Evolutionary conservation across 2,888 invertebrate species (phyloP), one percentile per base, ranked within the genome.

Genomic region (Andrena flavipes): DNA sequence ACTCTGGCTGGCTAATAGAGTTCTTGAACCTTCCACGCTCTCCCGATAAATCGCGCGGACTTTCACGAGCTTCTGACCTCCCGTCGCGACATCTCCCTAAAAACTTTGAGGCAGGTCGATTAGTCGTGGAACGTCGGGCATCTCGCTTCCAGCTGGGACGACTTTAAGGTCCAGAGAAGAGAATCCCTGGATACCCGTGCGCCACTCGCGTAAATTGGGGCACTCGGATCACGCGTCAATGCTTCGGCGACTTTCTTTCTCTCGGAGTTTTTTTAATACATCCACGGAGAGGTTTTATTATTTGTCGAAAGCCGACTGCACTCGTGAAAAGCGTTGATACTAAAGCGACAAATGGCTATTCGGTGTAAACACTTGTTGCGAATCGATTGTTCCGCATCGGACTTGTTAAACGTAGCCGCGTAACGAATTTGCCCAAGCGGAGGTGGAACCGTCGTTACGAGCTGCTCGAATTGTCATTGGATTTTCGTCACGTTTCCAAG

Each of bases 1-100:
- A 42, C 64, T 59, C 79, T 65, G 65, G 63, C 33, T 35, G 65
- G 69, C 70, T 82, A 84, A 87, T 84, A 72, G 81, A 84, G 74
- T 76, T 84, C 84, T 82, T 73, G 35, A 84, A 80, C 70, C 80
- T 13, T 64, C 72, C 80, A 51, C 70, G 84, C 73, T 71, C 72
- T 76, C 51, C 35, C 63, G 79, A 85, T 76, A 82, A 85, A 87
- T 77, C 67, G 33, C 13, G 10, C 59, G 60, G 71, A 74, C 68
- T 72, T 60, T 49, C 64, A 49, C 59, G 26, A 64, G 33, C 20
- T n/a, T 60, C 20, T 16, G 67, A 63, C 62, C 62, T 48, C 48
- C n/a, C n/a, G 51, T 51, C 49, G 67, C 62, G 49, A 62, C 54
- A 10, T 30, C 51, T 42, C 23, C 7, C 16, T 16, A 2, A 7